These are phyloP conservation scores for Hyphantria cunea DNA, from an alignment of 1,140 invertebrate species.

Conservation along the genomic window DNA sequence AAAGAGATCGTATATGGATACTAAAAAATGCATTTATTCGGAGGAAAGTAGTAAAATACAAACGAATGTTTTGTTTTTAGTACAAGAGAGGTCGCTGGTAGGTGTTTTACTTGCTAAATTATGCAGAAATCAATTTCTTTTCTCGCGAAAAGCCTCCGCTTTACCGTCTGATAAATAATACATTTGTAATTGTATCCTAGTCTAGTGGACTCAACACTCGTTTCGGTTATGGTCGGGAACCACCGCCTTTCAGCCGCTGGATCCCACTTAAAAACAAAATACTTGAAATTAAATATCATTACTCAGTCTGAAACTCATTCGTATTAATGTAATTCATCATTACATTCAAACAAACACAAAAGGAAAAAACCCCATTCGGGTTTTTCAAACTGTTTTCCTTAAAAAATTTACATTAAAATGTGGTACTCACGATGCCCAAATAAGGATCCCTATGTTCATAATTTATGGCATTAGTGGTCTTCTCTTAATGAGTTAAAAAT, in stretches of 20 bases:
- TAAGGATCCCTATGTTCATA: too few relatives aligned
- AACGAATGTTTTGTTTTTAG: constrained; percentile 79
- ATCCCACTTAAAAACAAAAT: constrained; percentile 6
- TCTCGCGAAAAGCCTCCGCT: constrained; percentile 54
- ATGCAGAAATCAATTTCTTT: constrained; percentile 80
- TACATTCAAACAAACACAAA: too few relatives aligned
- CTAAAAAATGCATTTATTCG: constrained; percentile 70
- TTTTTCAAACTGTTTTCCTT: too few relatives aligned
- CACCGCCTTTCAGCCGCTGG: background rate
- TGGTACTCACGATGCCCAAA: too few relatives aligned
- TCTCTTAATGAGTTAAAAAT: too few relatives aligned
- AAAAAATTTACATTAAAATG: too few relatives aligned
- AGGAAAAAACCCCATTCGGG: too few relatives aligned
- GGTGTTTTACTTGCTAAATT: constrained; percentile 77
- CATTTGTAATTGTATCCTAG: constrained; percentile 73
- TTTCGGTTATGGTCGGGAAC: background rate
- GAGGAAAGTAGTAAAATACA: constrained; percentile 73
- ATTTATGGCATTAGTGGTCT: too few relatives aligned
- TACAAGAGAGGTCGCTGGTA: constrained; percentile 62
- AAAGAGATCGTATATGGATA: constrained; percentile 39
- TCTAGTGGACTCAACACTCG: constrained; percentile 36
- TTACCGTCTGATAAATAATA: constrained; percentile 73
- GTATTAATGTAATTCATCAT: too few relatives aligned
- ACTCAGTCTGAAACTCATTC: too few relatives aligned
- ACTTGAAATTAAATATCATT: too few relatives aligned